Conservation (phyloP, 2,888 invertebrate genomes). For the Drosophila bunnanda region DNA sequence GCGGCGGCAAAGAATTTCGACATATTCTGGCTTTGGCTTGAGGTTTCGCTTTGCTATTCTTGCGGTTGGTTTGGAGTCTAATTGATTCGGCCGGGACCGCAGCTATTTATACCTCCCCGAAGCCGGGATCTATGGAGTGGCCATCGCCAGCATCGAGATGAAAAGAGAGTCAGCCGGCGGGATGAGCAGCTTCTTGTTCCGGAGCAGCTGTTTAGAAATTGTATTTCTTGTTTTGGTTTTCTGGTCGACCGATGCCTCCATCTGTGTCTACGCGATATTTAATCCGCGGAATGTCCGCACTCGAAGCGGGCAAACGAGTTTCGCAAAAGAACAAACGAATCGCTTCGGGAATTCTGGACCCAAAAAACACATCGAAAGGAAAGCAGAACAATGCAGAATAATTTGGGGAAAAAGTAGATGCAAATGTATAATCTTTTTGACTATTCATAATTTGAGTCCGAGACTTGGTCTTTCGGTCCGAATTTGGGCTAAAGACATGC, state of each 20-base stretch:
- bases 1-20: slow-evolving; percentile 57
- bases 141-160: slow-evolving; percentile 2
- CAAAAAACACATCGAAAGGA: slow-evolving; percentile 31
- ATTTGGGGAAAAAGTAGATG: slow-evolving; percentile 15
- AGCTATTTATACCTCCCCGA: slow-evolving; percentile 65
- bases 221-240: slow-evolving; percentile 56
- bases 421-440: slow-evolving; percentile 24
- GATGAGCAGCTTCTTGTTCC: slow-evolving; percentile 31
- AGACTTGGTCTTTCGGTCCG: background rate
- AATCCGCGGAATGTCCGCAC: slow-evolving; percentile 43
- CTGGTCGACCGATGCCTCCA: slow-evolving; percentile 1
- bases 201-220: slow-evolving; percentile 53
- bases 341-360: slow-evolving; percentile 52
- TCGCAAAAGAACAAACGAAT: slow-evolving; percentile 70
- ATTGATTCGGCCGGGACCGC: slow-evolving; percentile 47
- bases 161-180: slow-evolving; percentile 2
- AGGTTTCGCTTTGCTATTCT: slow-evolving; percentile 25
- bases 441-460: slow-evolving; percentile 18
- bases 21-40: slow-evolving; percentile 50
- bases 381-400: slow-evolving; percentile 55
- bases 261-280: slow-evolving; percentile 17
- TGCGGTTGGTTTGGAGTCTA: slow-evolving; percentile 54
- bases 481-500: slow-evolving; percentile 2
- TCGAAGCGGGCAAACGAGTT: slow-evolving; percentile 58
- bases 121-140: slow-evolving; percentile 41